Evolutionary conservation across 2,113 vertebrate genomes (phyloP), one percentile per base, ranked within the genome.

Genomic region (Zingel zingel): DNA sequence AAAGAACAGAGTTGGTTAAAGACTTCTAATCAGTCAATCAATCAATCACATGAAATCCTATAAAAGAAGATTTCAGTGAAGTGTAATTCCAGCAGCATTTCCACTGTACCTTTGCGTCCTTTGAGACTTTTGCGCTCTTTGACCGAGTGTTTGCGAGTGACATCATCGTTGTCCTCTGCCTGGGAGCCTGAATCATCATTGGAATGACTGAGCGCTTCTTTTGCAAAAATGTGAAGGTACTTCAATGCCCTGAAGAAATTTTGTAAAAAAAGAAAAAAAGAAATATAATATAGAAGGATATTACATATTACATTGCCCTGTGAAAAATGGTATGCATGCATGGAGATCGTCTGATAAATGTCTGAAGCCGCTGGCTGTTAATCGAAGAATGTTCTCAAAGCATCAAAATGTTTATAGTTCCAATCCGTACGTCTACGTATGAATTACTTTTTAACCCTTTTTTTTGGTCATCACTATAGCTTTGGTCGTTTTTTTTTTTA

Each of bases 181-280:
- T 0, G 53, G 6, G 39, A 58, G 4, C 13, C 61, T 0, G 65
- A 33, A 0, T 91, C 69, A 16, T 94, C 94, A 18, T 76, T 70
- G 15, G 88, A 27, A 0, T 93, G 89, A 0, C 90, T 80, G 59
- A 97, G 82, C 65, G 77, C 86, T 39, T 98, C 96, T 84, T 97
- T 95, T 0, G 96, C 97, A 91, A 99, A 90, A 81, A 92, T 92
- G 30, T 97, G 97, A 76, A 99, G 96, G 92, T 98, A 98, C 73
- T 96, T 95, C 93, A 98, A 86, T 1, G 98, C 98, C 91, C 98
- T 99, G 79, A 19, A 77, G 19, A 56, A 3, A 27, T 12, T 3
- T 6, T n/a, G 25, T 6, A n/a, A 11, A 43, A 11, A 39, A 39
- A 43, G 9, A 39, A 2, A 39, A 39, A 11, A n/a, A 23, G 12